Evolutionary conservation across 2,113 vertebrate species (phyloP), one percentile per base, ranked within the genome.

Genomic region (Progne subis): DNA sequence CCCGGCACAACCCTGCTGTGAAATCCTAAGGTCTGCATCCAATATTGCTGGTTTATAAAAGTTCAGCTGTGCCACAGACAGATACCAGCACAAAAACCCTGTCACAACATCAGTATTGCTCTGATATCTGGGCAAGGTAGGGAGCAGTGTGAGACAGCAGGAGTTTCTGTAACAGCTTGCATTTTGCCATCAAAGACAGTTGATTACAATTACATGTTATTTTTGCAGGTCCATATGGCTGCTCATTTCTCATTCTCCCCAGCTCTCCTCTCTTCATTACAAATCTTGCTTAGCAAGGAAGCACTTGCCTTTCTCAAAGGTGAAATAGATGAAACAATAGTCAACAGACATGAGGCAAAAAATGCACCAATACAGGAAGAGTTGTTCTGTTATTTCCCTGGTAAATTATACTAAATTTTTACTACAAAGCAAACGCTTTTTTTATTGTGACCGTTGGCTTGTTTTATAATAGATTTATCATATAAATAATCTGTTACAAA

Each of bases 1-100:
- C 53, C 63, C 0, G 0, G 61, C 43, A 23, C 29, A 84, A 53
- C n/a, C 70, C 52, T 18, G n/a, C 76, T 44, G 44, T 0, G 1
- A 63, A 92, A 74, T 39, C 32, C 18, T 32, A 37, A n/a, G 60
- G 14, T 89, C 49, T 91, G 70, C 44, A 34, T 32, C 71, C 67
- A 12, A 0, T 49, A 34, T 26, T 76, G 41, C 44, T 78, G 26
- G 10, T 60, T 86, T 64, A 26, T 2, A 32, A 49, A 75, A 31
- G 20, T 78, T 77, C 50, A n/a, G 1, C 34, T 29, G 11, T 23
- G 41, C 34, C 12, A 2, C 53, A 71, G 20, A 55, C 20, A 74
- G 52, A 75, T 26, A 59, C 4, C n/a, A 57, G 46, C 15, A 72
- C 37, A 57, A 49, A 50, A 57, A 47, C 6, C 1, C 11, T 49